These are phyloP conservation scores for Aplocera efformata DNA, from an alignment of 2,888 invertebrate genomes.

Conservation along the genomic window DNA sequence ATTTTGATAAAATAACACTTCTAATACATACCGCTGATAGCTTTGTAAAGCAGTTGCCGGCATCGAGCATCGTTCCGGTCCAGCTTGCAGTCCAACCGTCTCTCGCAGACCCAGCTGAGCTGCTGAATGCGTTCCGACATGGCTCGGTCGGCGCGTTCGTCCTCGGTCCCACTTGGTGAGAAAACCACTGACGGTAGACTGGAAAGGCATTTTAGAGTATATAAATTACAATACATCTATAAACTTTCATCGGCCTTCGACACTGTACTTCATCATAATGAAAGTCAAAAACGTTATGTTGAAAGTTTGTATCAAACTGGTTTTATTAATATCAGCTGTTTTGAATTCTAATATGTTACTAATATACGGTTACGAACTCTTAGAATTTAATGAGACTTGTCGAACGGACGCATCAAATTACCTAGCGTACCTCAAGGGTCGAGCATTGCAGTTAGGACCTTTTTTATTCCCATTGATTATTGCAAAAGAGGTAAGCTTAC, in stretches of 20 bases:
- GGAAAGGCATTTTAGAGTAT: too few species aligned
- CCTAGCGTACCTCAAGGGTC: conserved; percentile 1
- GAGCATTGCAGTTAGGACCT: background rate
- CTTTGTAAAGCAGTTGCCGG: conserved; percentile 94
- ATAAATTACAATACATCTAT: too few species aligned
- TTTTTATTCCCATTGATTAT: background rate
- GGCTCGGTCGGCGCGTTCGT: conserved; percentile 95
- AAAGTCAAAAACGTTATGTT: background rate
- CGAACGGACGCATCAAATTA: too few species aligned
- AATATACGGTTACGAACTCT: too few species aligned
- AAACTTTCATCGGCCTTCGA: too few species aligned
- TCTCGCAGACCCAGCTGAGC: conserved; percentile 97
- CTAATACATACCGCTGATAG: conserved; percentile 88
- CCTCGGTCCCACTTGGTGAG: conserved; percentile 92
- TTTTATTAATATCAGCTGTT: too few species aligned
- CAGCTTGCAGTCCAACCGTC: conserved; percentile 95
- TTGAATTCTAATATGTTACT: too few species aligned
- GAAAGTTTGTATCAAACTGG: too few species aligned
- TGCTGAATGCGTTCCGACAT: conserved; percentile 97
- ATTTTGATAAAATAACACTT: too few species aligned
- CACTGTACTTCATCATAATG: background rate
- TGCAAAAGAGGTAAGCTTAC: conserved; percentile 56
- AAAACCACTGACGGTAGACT: conserved; percentile 83
- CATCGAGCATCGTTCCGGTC: conserved; percentile 92
- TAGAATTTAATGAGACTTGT: too few species aligned